These are phyloP conservation scores for Dynastes hyllus DNA, from an alignment of 2,888 invertebrate genomes.

Conservation along the genomic window DNA sequence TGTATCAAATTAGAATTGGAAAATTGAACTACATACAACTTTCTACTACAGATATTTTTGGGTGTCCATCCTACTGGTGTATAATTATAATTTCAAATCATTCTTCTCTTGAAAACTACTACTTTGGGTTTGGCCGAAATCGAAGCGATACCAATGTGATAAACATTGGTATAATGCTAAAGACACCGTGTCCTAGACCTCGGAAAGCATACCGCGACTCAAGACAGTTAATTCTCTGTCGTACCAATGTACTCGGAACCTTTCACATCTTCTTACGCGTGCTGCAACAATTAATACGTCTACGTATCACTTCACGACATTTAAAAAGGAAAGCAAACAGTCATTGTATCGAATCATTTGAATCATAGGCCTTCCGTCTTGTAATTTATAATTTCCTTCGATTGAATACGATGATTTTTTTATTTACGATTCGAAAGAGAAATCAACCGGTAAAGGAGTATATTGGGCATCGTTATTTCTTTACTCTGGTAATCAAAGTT, in stretches of 20 bases:
- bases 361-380: background rate
- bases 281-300: background rate
- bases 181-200: conserved; percentile 53
- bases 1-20: too few relatives aligned
- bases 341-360: background rate
- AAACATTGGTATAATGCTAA: conserved; percentile 22
- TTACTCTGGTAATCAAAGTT: background rate
- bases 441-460: background rate
- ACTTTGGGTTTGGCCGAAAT: too few relatives aligned
- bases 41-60: too few relatives aligned
- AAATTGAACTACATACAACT: too few relatives aligned
- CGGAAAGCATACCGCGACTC: conserved; percentile 37
- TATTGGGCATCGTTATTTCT: background rate
- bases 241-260: conserved; percentile 25
- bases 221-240: conserved; percentile 45
- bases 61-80: too few relatives aligned
- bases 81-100: too few relatives aligned
- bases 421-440: conserved; percentile 29
- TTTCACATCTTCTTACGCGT: conserved; percentile 51
- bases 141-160: background rate
- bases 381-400: conserved; percentile 1
- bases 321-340: conserved; percentile 48
- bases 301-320: background rate
- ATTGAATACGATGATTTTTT: background rate
- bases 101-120: too few relatives aligned